Evolutionary conservation across 53 echinoderm and acorn worm genomes (phyloP).

Genomic region (Antedon mediterranea): DNA sequence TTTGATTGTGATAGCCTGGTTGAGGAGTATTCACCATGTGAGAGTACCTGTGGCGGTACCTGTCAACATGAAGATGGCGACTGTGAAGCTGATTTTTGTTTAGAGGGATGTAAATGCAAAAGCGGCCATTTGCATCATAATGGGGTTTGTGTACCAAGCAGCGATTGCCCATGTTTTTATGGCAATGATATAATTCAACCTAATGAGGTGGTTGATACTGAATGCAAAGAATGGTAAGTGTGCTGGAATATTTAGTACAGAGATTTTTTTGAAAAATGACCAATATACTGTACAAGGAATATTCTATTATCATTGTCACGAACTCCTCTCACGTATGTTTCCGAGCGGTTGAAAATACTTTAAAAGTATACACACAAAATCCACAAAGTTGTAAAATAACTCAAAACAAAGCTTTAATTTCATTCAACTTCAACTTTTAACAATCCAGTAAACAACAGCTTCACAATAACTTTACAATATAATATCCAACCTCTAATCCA

Average conservation of each 20-base stretch:
- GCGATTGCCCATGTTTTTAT: neutral
- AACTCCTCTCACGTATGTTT: too few species aligned
- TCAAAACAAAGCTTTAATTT: too few species aligned
- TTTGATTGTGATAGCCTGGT: conserved; percentile 29
- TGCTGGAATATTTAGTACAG: neutral
- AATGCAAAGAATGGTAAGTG: neutral
- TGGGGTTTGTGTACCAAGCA: neutral
- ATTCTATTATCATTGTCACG: too few species aligned
- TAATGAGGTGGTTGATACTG: neutral
- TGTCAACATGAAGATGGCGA: conserved; percentile 37
- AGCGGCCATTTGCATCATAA: neutral
- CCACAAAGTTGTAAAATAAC: too few species aligned
- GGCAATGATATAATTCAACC: neutral
- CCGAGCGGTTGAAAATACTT: too few species aligned
- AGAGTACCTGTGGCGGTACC: conserved; percentile 38
- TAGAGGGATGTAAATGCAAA: conserved; percentile 67
- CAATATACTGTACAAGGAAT: too few species aligned
- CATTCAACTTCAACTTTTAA: too few species aligned
- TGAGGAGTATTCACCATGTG: conserved; percentile 43
- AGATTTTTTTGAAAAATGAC: too few species aligned
- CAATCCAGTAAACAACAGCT: too few species aligned
- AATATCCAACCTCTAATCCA: too few species aligned
- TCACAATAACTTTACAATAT: too few species aligned
- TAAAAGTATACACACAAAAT: too few species aligned
- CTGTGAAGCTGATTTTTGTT: conserved; percentile 1